Evolutionary conservation across 64 coral and sea anemone species (phyloP).

Genomic region (Acropora yongei): DNA sequence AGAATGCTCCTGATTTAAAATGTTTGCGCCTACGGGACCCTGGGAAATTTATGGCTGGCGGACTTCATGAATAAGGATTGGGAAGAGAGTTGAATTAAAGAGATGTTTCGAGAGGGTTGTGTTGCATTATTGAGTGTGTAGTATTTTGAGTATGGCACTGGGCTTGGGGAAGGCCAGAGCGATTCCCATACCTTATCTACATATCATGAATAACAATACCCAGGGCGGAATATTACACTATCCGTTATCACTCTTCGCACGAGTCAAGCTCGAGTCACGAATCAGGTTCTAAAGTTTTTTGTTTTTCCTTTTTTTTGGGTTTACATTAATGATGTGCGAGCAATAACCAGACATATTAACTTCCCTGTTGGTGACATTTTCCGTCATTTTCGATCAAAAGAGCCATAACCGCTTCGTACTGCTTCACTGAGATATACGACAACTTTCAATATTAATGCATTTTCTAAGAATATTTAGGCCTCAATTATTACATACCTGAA

Average conservation of each 20-base stretch:
- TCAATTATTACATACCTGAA: no score
- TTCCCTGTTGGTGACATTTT: no score
- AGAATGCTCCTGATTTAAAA: not conserved
- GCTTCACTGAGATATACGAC: no score
- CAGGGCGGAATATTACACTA: slow-evolving; percentile 16
- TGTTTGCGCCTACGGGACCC: not conserved
- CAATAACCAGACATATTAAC: no score
- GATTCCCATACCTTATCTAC: slow-evolving; percentile 37
- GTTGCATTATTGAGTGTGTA: not conserved
- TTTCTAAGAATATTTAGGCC: no score
- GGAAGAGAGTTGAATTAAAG: not conserved
- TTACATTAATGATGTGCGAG: no score
- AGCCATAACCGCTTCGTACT: not conserved
- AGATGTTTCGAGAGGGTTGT: not conserved
- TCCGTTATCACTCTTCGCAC: no score
- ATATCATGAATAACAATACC: slow-evolving; percentile 43
- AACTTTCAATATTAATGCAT: no score
- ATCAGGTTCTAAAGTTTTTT: no score
- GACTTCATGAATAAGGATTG: not conserved
- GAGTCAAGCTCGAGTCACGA: no score
- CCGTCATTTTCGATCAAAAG: no score
- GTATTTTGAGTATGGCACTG: not conserved
- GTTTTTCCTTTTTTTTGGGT: no score
- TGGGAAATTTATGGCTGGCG: not conserved
- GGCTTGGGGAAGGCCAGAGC: not conserved